Base-by-base conservation (phyloP, 2,888 invertebrate genomes). In the Ceramica pisi region DNA sequence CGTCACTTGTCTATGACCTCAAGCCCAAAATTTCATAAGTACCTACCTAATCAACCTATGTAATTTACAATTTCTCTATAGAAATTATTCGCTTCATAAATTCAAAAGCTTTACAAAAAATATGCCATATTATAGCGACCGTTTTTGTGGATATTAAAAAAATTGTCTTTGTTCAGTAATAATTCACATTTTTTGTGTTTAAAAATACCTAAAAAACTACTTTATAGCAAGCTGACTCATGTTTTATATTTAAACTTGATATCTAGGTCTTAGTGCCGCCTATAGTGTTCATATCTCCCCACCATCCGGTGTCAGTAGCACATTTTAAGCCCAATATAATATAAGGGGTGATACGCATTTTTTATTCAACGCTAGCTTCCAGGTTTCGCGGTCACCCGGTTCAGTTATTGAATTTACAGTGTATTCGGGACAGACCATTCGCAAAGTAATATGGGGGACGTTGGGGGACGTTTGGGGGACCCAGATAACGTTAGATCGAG, bases 381-480 rank as follows among this genome's bases (percentile, higher is more conserved):
- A 74, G 82, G 82, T 87, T 82, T 87, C 74, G 69, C 86, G 86
- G 88, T 84, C 81, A 86, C 86, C 85, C 75, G 75, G 82, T 85
- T 83, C 41, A 56, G 67, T 82, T 85, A 83, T 84, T 81, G 62
- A 81, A 80, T 82, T 86, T 83, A 79, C 80, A 84, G 71, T 73
- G 75, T 75, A 78, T 86, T 82, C 53, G 53, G 76, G 74, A 55
- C 78, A 62, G 64, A 69, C 53, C 48, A 60, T 66, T 67, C 35
- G 56, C 79, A 51, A 66, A 75, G 66, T 75, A 66, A 44, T 55
- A 66, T 59, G 14, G 46, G 16, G 46, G 14, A 3, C 48, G 7
- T 8, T 48, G n/a, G 46, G 35, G 56, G 35, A n/a, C 35, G n/a
- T 38, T 31, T 57, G 57, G 56, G 51, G 71, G 61, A 69, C 57